Evolutionary conservation across 2,888 invertebrate species (phyloP), one percentile per base, ranked within the genome.

Genomic region (Noctuana brunneofusca): DNA sequence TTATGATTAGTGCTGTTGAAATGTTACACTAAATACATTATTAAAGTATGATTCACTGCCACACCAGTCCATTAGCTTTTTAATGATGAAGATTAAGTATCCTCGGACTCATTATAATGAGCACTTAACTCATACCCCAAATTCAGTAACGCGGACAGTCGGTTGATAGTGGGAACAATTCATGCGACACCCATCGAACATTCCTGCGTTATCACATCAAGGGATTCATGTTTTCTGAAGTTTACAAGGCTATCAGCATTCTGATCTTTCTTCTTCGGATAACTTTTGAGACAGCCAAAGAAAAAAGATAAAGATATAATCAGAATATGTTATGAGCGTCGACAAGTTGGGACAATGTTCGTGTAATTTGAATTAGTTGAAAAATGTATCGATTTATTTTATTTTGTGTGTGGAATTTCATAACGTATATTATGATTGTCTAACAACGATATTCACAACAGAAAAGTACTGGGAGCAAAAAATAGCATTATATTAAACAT

Each of bases 1-100:
- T 65, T 68, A 67, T 14, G n/a, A 65, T 64, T 68, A 68, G 67
- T 68, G 58, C 43, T 35, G 32, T 27, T 43, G 4, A 41, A 46
- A 56, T 50, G 41, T 56, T 56, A 62, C 49, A 41, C 20, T 56
- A 18, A 62, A 55, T 62, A 38, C 48, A 49, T 24, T 1, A 48
- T 53, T 38, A 30, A 32, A 41, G 30, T 56, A 53, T 48, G 22
- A 22, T 57, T 55, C 63, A 49, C 50, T 62, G 53, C 64, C 66
- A 67, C 65, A 67, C 67, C 65, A 62, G 22, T 58, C 43, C 35
- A 65, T 64, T 66, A 55, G 63, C 16, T 50, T 50, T 64, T 64
- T 52, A 52, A 58, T 60, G 14, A 16, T 58, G n/a, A 14, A 35
- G 32, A 41, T 30, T 41, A 52, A 50, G 16, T n/a, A 35, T 16